Conservation (phyloP, 1,140 invertebrate species). For the Drosophila insularis region DNA sequence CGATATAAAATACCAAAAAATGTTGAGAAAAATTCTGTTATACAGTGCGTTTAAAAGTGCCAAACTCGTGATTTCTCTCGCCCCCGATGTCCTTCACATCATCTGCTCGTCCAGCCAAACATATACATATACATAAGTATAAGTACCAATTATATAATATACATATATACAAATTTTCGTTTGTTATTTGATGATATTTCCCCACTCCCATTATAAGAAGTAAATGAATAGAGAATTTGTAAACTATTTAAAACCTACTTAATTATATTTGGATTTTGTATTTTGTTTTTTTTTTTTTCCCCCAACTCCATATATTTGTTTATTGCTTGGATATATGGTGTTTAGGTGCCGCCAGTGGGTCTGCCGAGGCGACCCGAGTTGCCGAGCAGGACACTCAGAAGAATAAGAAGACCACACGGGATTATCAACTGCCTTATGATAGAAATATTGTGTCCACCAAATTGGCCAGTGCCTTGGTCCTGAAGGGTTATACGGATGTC, state of each 20-base stretch:
- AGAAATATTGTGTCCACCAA: slow-evolving; percentile 86
- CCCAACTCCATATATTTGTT: not conserved
- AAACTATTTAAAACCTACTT: not conserved
- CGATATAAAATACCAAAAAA: not conserved
- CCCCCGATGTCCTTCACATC: not conserved
- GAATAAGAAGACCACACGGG: not conserved
- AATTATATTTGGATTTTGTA: slow-evolving; percentile 4
- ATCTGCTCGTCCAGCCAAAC: not conserved
- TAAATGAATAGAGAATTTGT: not conserved
- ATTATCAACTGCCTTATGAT: slow-evolving; percentile 63
- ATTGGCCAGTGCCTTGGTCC: slow-evolving; percentile 88
- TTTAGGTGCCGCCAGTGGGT: not conserved
- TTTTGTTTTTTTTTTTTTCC: not conserved
- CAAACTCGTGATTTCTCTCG: no score
- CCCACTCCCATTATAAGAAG: no score
- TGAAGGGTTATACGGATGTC: slow-evolving; percentile 90
- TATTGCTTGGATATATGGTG: not conserved
- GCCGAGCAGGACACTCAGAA: not conserved
- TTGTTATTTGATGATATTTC: not conserved
- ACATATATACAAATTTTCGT: not conserved
- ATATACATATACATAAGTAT: not conserved
- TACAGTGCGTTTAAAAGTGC: not conserved
- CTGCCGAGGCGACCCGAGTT: not conserved
- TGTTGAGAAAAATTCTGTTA: not conserved
- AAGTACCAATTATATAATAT: not conserved